Base-by-base conservation (phyloP, 1,140 invertebrate genomes). In the Drosophila sp. region DNA sequence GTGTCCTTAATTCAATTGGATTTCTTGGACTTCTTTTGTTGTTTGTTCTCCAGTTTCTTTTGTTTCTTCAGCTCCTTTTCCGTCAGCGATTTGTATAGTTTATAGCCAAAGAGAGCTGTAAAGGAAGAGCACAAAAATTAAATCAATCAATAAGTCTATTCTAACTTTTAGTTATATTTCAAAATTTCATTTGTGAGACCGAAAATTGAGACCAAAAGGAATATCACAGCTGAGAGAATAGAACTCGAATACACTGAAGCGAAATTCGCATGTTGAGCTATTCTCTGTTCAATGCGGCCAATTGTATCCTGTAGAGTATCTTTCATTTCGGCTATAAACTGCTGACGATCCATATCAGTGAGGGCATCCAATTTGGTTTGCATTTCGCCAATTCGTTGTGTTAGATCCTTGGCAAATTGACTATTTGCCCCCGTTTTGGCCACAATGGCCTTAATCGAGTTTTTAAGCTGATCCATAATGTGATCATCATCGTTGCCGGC, bases 71-170 rank as follows among this genome's bases (percentile, higher is more conserved):
- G 93, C 75, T 96, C 95, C 87, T 95, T 96, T 11, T 96, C 95
- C 68, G 94, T 94, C 80, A 96, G 92, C 70, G 95, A 96, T 91
- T 95, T 95, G 92, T 96, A 96, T 40, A 97, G 92, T 91, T 96
- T 97, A 92, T 96, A 97, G 60, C 96, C 95, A 92, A 97, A 97
- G 92, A 97, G 96, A 74, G 95, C 96, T 97, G 94, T n/a, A 94
- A 95, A 33, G 33, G 29, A 35, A 29, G 32, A 30, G 4, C n/a
- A 1, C 33, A 1, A 6, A 8, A 5, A 11, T 85, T 80, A 80
- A 38, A 38, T 38, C 33, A 27, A 61, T 27, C 8, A 27, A 17
- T 58, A 1, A 27, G 0, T 50, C 60, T 25, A 32, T 38, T 54
- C 1, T 23, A 6, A 55, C 17, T 25, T 23, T 25, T 2, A 2